Percentiles rank a stretch among this genome's conserved stretches.
Evolutionary conservation across 2,797 vertebrate genomes (phyloP).

Genomic region (Ceryle rudis): DNA sequence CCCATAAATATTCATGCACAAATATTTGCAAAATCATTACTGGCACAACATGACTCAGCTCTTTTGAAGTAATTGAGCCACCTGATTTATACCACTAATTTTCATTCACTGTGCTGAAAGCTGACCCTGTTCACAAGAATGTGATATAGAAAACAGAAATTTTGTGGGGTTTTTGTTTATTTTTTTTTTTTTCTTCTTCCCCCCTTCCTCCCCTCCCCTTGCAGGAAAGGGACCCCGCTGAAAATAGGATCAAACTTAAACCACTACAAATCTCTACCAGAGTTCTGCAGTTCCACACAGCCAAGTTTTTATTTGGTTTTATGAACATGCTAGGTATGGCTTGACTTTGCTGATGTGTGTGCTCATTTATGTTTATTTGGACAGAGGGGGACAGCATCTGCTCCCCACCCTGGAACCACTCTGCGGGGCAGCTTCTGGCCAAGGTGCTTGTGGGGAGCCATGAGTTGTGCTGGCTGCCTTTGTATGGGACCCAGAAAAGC

Average conservation of each 20-base stretch:
- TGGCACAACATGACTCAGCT: neutral
- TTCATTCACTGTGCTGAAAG: neutral
- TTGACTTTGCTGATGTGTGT: fast-evolving
- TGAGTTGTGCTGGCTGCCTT: neutral
- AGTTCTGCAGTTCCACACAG: neutral
- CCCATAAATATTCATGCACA: neutral
- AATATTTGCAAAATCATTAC: neutral
- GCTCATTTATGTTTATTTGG: neutral
- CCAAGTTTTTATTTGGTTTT: neutral
- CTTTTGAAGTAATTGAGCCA: neutral
- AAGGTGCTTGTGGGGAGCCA: neutral
- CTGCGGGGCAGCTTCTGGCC: neutral
- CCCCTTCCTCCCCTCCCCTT: neutral
- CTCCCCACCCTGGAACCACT: neutral
- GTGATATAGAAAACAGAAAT: neutral
- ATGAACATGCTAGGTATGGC: neutral
- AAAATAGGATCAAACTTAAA: neutral
- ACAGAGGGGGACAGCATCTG: fast-evolving
- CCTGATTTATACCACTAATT: neutral
- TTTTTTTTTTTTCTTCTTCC: neutral
- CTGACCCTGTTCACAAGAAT: neutral
- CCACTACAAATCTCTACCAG: neutral
- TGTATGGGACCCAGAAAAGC: neutral
- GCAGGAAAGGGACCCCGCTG: neutral
- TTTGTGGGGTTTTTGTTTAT: fast-evolving